A percentile compares a stretch with the other conserved stretches of the same genome.
phyloP scores from a whole-genome alignment of 2,797 vertebrate species.

The Agapornis canus region DNA sequence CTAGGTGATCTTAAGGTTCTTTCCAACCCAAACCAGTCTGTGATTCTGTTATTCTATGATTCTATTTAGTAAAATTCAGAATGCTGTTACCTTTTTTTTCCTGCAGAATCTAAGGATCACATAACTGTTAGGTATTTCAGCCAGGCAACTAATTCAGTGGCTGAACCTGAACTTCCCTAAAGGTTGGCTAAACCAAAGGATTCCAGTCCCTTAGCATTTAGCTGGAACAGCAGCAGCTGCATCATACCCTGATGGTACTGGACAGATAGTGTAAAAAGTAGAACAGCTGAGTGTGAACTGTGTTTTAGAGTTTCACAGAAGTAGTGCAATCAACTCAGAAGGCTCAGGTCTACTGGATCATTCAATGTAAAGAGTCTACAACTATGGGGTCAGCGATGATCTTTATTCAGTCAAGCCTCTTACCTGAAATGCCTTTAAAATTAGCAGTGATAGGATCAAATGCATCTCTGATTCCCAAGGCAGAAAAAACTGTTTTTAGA shows the following conservation, averaged over 20 bases:
- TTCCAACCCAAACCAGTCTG: not conserved
- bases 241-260: not conserved
- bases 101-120: not conserved
- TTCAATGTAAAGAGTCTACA: not conserved
- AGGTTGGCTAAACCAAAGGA: not conserved
- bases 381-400: not conserved
- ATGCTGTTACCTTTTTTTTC: not conserved
- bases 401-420: not conserved
- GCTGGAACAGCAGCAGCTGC: not conserved
- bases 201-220: not conserved
- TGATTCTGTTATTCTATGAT: not conserved
- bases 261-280: not conserved
- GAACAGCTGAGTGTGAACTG: not conserved
- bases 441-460: constrained; percentile 86
- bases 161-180: not conserved
- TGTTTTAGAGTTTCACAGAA: not conserved
- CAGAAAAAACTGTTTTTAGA: constrained; percentile 83
- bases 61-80: not conserved
- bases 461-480: constrained; percentile 86
- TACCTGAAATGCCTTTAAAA: constrained; percentile 92
- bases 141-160: not conserved
- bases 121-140: not conserved
- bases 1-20: not conserved
- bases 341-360: not conserved
- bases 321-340: not conserved